Base-by-base conservation (phyloP, 2,888 invertebrate species). In the Linyphia triangularis region DNA sequence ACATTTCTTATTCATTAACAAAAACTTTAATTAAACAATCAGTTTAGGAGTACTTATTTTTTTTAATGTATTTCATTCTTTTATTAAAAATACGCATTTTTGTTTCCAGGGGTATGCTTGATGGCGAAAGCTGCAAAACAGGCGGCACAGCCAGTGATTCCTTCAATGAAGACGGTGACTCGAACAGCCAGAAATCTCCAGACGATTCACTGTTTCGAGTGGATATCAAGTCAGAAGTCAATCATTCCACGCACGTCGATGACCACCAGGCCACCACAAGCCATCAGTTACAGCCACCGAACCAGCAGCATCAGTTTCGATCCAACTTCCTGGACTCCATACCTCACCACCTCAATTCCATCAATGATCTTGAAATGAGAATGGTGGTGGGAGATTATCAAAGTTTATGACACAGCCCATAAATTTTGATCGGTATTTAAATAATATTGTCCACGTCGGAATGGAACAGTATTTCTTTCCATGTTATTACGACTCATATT, bases 321-420 rank as follows among this genome's bases (percentile, higher is more conserved):
- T 75, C 86, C 28, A 83, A 57, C 19, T 72, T 83, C 73, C 57
- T 86, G 24, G 81, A 86, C 43, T 57, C 86, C n/a, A 5, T 86
- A 59, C 86, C 79, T 0, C 79, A 86, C 75, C 86, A 86, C 24
- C 37, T 86, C 28, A 79, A 30, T 24, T 61, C 78, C 5, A 79
- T 85, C 26, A 86, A 78, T 40, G 86, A 86, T 59, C 37, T 86
- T 19, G 86, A 86, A 40, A 40, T 86, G 75, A 59, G 86, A 26
- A 75, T 86, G 73, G 79, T 79, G 1, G 81, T 78, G 2, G 81
- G 81, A 0, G 86, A 86, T 13, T 81, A 86, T 16, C 86, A 86
- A 40, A 86, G 72, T 65, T 86, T 86, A 86, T 86, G 86, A 86
- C 86, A 85, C 16, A 51, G 51, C n/a, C n/a, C n/a, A n/a, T n/a